These are phyloP conservation scores for Paratilapia polleni DNA, from an alignment of 2,113 vertebrate species.

Conservation along the genomic window DNA sequence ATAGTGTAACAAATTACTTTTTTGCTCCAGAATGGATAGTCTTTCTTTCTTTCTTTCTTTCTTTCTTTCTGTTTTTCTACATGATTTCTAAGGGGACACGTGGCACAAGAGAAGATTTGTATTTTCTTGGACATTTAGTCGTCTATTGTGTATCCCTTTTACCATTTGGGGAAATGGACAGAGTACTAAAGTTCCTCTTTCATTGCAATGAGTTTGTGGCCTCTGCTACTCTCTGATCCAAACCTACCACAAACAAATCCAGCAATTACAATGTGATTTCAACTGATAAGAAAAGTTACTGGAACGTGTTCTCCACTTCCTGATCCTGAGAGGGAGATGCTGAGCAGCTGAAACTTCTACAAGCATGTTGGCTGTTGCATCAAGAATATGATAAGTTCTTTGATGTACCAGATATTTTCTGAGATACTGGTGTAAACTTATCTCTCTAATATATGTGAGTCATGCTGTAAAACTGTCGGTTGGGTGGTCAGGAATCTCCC, in stretches of 20 bases:
- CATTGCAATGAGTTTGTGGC: not conserved
- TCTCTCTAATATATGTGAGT: not conserved
- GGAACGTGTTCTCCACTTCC: constrained; percentile 9
- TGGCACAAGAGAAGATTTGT: not conserved
- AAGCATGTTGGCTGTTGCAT: constrained; percentile 19
- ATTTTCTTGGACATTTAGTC: not conserved
- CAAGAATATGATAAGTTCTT: constrained; percentile 24
- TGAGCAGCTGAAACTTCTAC: constrained; percentile 36
- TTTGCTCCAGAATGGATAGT: too few relatives aligned
- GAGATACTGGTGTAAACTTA: constrained; percentile 30
- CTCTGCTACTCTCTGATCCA: not conserved
- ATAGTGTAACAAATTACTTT: not conserved
- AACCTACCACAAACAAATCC: constrained; percentile 3
- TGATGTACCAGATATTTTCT: constrained; percentile 19
- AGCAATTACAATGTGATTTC: not conserved
- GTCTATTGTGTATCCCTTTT: not conserved
- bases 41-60: not conserved
- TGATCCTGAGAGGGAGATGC: not conserved
- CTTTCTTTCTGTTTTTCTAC: too few relatives aligned
- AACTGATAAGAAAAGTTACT: constrained; percentile 17
- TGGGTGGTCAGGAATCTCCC: constrained; percentile 65
- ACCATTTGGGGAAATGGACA: not conserved
- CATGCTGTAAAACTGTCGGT: constrained; percentile 21
- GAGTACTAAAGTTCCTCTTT: not conserved
- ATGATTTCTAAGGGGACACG: not conserved